phyloP scores from a whole-genome alignment of 2,113 vertebrate genomes.

The Malurus elegans region DNA sequence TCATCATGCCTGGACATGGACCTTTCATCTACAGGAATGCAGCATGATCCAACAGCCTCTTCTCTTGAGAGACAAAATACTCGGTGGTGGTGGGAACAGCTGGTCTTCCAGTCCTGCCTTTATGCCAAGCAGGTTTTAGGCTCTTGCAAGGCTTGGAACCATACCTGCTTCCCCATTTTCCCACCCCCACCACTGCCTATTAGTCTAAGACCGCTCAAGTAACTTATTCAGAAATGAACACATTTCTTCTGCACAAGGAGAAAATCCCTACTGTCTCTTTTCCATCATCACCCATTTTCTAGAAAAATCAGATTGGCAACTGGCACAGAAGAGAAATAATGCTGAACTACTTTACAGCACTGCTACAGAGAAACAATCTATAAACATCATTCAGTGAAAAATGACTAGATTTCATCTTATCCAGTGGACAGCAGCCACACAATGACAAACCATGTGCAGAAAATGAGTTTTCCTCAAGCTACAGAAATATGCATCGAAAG shows the following conservation, averaged over 20 bases:
- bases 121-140: background rate
- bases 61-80: background rate
- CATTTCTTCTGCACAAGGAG: background rate
- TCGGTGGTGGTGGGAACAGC: background rate
- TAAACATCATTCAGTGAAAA: background rate
- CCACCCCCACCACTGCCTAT: background rate
- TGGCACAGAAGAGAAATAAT: background rate
- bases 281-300: background rate
- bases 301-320: background rate
- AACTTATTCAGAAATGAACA: background rate
- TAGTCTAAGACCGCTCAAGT: background rate
- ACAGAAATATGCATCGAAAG: background rate
- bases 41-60: rapidly evolving
- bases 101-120: background rate
- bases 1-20: rapidly evolving
- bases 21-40: background rate
- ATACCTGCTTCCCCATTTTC: background rate
- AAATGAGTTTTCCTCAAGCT: background rate
- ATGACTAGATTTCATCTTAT: background rate
- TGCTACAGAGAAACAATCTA: background rate
- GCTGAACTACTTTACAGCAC: background rate
- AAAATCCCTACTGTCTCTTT: background rate
- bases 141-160: background rate
- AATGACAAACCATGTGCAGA: background rate
- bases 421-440: background rate